A percentile compares a stretch with the other conserved stretches of the same genome.
phyloP scores from a whole-genome alignment of 2,113 vertebrate species.

The Caretta caretta region DNA sequence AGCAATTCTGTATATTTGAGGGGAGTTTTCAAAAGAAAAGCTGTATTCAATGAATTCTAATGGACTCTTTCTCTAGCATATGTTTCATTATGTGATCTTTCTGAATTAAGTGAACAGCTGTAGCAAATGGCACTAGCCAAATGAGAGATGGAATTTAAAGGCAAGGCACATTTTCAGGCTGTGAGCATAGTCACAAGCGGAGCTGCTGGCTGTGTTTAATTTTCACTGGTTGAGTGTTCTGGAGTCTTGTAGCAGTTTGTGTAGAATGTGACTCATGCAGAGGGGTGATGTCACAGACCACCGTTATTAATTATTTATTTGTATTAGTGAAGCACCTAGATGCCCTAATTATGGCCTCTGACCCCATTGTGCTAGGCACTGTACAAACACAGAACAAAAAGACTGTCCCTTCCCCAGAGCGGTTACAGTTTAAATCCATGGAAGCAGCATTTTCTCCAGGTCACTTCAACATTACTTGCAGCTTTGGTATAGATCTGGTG shows the following conservation, averaged over 20 bases:
- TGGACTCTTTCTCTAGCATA: constrained; percentile 50
- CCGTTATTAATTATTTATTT: neutral
- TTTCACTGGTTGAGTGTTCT: neutral
- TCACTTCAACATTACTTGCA: neutral
- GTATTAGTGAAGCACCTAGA: neutral
- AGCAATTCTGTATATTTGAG: constrained; percentile 77
- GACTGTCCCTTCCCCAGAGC: accelerated
- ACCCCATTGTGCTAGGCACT: accelerated
- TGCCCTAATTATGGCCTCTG: neutral
- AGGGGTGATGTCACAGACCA: neutral
- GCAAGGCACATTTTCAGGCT: constrained; percentile 15
- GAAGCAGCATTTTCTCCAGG: neutral
- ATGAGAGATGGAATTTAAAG: constrained; percentile 23
- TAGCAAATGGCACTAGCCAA: constrained; percentile 46
- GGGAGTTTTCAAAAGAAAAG: constrained; percentile 79
- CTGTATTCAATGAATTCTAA: constrained; percentile 76
- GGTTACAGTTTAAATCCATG: neutral
- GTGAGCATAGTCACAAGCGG: neutral
- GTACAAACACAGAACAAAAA: accelerated
- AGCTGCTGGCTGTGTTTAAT: neutral
- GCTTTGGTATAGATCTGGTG: no score
- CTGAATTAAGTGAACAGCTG: constrained; percentile 77
- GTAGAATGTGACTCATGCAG: neutral
- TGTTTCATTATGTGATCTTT: constrained; percentile 61
- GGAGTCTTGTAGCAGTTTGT: neutral